phyloP scores from a whole-genome alignment of 2,797 vertebrate species.

The Gallinago stenura region DNA sequence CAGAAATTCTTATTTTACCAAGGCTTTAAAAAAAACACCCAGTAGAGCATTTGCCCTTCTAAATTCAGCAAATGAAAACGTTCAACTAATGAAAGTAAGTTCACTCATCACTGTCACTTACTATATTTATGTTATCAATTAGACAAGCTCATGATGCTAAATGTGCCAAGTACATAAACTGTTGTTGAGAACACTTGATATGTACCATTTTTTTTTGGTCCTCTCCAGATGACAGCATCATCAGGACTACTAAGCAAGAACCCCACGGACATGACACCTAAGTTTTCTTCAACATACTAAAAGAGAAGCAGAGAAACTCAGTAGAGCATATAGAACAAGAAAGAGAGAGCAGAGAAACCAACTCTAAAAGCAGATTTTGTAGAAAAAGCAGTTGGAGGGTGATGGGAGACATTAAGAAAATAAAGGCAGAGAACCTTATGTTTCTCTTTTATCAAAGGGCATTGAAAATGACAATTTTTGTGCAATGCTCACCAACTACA shows the following conservation, averaged over 20 bases:
- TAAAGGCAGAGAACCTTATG: background rate
- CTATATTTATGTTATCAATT: background rate
- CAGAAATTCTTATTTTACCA: background rate
- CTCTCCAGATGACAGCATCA: slow-evolving; percentile 98
- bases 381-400: background rate
- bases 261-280: slow-evolving; percentile 96
- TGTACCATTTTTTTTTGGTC: slow-evolving; percentile 96
- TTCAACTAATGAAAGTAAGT: background rate
- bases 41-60: background rate
- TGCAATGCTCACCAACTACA: background rate
- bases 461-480: background rate
- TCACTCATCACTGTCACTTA: background rate
- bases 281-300: slow-evolving; percentile 95
- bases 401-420: background rate
- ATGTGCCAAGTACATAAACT: background rate
- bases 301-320: slow-evolving; percentile 12
- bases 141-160: background rate
- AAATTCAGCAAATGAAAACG: background rate
- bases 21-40: background rate
- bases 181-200: background rate
- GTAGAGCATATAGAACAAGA: background rate
- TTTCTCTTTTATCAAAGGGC: background rate
- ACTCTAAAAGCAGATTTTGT: background rate
- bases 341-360: background rate
- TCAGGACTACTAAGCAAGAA: slow-evolving; percentile 94